These are phyloP conservation scores for Ascidia mentula DNA, from an alignment of 23 tunicate genomes.

Conservation along the genomic window DNA sequence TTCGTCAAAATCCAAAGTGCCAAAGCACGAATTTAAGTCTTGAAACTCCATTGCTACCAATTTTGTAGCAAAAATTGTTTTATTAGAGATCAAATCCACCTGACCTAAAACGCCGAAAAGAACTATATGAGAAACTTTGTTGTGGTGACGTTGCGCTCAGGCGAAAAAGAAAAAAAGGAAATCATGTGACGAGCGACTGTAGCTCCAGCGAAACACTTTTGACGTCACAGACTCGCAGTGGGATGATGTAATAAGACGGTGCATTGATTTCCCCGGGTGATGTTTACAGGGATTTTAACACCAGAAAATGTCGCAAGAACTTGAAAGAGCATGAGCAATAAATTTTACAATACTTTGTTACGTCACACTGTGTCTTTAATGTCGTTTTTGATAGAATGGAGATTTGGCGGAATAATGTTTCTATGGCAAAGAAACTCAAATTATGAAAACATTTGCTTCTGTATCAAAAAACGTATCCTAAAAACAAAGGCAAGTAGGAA, in stretches of 20 bases:
- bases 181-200: not conserved
- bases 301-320: too few relatives aligned
- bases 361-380: too few relatives aligned
- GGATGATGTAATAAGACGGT: constrained; percentile 29
- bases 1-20: constrained; percentile 3
- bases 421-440: too few relatives aligned
- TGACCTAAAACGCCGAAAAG: not conserved
- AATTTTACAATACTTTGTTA: too few relatives aligned
- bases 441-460: too few relatives aligned
- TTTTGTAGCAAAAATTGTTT: not conserved
- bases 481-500: too few relatives aligned
- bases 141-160: not conserved
- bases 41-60: not conserved
- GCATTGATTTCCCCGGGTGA: too few relatives aligned
- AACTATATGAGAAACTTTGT: not conserved
- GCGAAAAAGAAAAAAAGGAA: not conserved
- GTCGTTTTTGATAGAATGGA: too few relatives aligned
- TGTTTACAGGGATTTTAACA: too few relatives aligned
- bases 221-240: constrained; percentile 26
- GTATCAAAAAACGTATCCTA: too few relatives aligned
- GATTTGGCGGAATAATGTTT: too few relatives aligned
- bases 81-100: not conserved
- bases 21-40: not conserved
- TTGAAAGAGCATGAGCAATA: too few relatives aligned
- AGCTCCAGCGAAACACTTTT: constrained; percentile 37